Conservation (phyloP, 1,140 invertebrate genomes). For the Saccostrea glomerata region DNA sequence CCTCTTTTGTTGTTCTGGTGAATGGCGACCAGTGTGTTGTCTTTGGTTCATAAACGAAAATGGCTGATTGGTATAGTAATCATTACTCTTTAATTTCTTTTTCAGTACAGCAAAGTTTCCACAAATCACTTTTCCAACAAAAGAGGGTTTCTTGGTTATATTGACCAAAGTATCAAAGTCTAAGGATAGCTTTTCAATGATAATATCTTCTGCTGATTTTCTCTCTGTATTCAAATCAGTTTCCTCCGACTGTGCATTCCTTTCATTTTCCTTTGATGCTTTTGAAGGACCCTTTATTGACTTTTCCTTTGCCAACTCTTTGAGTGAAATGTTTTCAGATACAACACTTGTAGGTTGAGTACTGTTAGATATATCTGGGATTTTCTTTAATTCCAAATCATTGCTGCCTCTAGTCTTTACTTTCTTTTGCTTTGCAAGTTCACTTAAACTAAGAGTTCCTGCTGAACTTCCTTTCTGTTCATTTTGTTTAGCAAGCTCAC, state of each 20-base stretch:
- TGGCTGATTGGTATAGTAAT: not conserved
- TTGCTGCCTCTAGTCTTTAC: not conserved
- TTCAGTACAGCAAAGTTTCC: not conserved
- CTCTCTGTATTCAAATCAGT: not conserved
- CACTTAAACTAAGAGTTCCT: not conserved
- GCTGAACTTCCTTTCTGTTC: not conserved
- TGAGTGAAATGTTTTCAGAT: not conserved
- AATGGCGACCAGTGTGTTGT: conserved; percentile 37
- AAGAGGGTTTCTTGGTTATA: conserved; percentile 30
- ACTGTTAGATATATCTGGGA: not conserved
- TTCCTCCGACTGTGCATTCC: not conserved
- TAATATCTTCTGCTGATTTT: not conserved
- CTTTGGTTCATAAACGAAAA: conserved; percentile 65
- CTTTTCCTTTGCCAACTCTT: conserved; percentile 5
- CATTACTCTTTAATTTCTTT: conserved; percentile 5
- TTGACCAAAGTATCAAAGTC: not conserved
- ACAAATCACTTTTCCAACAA: conserved; percentile 45
- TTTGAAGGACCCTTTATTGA: not conserved
- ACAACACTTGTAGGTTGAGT: not conserved
- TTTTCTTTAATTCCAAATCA: not conserved
- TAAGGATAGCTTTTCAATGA: not conserved
- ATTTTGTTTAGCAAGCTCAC: not conserved
- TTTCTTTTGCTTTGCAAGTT: conserved; percentile 26
- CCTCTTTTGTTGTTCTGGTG: conserved; percentile 35
- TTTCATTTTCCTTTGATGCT: not conserved